Percentiles rank a stretch among this genome's conserved stretches.
Conservation (phyloP, 2,113 vertebrate genomes). For the Coryphaenoides rupestris region DNA sequence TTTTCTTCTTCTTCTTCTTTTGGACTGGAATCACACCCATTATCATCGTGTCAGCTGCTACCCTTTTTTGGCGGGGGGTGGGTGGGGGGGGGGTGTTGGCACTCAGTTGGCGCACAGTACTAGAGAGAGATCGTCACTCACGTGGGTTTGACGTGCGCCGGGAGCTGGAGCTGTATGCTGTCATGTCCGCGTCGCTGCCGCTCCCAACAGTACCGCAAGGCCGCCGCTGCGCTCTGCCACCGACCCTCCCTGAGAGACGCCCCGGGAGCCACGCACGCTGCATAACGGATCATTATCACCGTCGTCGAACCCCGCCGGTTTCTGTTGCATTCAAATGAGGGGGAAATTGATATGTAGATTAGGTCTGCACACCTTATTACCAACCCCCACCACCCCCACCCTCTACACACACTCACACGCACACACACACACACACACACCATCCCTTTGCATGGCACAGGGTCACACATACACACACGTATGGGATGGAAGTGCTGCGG, state of each 20-base stretch:
- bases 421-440: slow-evolving; percentile 5
- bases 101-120: slow-evolving; percentile 8
- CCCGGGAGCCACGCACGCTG: slow-evolving; percentile 43
- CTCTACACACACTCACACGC: neutral
- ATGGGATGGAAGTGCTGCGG: too few relatives aligned
- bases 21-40: too few relatives aligned
- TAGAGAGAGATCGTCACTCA: slow-evolving; percentile 18
- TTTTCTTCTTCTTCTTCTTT: neutral
- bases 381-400: too few relatives aligned
- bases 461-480: too few relatives aligned
- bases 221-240: slow-evolving; percentile 38
- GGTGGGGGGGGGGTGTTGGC: too few relatives aligned
- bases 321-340: slow-evolving; percentile 59
- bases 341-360: slow-evolving; percentile 63
- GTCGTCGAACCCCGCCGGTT: slow-evolving; percentile 43
- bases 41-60: too few relatives aligned
- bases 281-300: slow-evolving; percentile 66
- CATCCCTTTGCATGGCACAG: too few relatives aligned
- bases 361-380: slow-evolving; percentile 23
- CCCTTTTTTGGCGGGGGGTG: too few relatives aligned
- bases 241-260: slow-evolving; percentile 45
- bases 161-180: slow-evolving; percentile 27
- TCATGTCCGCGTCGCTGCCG: slow-evolving; percentile 40
- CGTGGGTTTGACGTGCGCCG: slow-evolving; percentile 16
- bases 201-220: too few relatives aligned